Evolutionary conservation across 2,888 invertebrate genomes (phyloP).

Genomic region (Operophtera brumata): DNA sequence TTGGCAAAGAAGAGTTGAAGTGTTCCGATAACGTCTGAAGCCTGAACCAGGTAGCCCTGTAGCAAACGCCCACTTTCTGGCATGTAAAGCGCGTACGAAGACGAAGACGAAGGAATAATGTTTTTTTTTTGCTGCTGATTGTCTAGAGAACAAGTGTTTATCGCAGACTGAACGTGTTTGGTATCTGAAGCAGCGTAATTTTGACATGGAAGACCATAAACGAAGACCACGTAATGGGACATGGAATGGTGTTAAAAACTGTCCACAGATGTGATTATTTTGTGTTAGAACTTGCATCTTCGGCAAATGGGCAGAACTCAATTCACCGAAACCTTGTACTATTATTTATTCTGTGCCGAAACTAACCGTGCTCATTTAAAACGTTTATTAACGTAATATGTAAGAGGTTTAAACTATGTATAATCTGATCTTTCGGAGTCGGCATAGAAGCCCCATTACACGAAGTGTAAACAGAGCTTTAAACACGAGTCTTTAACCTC

Average conservation of each 20-base stretch:
- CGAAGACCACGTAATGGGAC: neutral
- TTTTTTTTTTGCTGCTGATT: neutral
- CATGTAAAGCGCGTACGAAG: slow-evolving; percentile 1
- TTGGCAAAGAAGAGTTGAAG: slow-evolving; percentile 42
- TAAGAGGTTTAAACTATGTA: neutral
- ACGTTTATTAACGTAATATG: too few species aligned
- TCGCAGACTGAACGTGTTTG: too few species aligned
- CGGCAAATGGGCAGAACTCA: neutral
- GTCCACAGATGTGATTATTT: too few species aligned
- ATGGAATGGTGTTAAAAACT: neutral
- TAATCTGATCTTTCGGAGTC: neutral
- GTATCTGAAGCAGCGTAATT: too few species aligned
- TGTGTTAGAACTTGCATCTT: neutral
- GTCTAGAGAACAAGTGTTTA: too few species aligned
- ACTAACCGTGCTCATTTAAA: too few species aligned
- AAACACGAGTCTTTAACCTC: slow-evolving; percentile 51
- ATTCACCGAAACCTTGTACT: neutral
- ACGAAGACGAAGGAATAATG: neutral
- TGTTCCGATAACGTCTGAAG: slow-evolving; percentile 37
- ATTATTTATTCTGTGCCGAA: too few species aligned
- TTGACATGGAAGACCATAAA: too few species aligned
- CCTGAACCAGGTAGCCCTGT: slow-evolving; percentile 28
- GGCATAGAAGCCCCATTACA: slow-evolving; percentile 3
- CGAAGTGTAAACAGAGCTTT: slow-evolving; percentile 35
- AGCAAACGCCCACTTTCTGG: slow-evolving; percentile 47